phyloP scores from a whole-genome alignment of 2,113 vertebrate genomes.

The Lamprologus callipterus region DNA sequence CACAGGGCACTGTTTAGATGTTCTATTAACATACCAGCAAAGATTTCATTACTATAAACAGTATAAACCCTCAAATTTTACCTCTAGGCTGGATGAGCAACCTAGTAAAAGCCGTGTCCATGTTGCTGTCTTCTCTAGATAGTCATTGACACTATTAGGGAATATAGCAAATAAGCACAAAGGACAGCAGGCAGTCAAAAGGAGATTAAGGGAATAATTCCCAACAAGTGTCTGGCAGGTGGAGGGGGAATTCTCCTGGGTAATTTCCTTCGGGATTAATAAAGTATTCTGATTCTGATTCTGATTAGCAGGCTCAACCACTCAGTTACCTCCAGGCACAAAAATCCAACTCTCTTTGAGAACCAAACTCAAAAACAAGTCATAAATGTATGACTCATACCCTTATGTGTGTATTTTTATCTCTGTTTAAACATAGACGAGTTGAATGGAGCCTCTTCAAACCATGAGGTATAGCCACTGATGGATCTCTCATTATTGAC shows the following conservation, averaged over 20 bases:
- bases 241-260: not conserved
- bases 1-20: not conserved
- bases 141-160: not conserved
- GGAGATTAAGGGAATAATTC: not conserved
- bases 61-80: not conserved
- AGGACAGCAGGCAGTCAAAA: not conserved
- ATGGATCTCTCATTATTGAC: constrained; percentile 43
- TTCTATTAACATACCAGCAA: not conserved
- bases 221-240: not conserved
- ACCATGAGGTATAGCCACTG: not conserved
- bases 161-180: not conserved
- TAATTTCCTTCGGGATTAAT: too few species aligned
- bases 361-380: not conserved
- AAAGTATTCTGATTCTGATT: too few species aligned
- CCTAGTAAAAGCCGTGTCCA: not conserved
- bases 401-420: not conserved
- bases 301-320: not conserved
- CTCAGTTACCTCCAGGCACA: not conserved
- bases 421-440: not conserved
- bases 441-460: not conserved
- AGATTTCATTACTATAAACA: not conserved
- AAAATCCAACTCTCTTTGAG: not conserved
- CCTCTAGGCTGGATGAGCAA: not conserved
- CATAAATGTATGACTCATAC: constrained; percentile 1
- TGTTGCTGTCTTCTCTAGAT: not conserved